These are phyloP conservation scores for Martes martes DNA, from an alignment of 2,113 vertebrate species.

Conservation along the genomic window DNA sequence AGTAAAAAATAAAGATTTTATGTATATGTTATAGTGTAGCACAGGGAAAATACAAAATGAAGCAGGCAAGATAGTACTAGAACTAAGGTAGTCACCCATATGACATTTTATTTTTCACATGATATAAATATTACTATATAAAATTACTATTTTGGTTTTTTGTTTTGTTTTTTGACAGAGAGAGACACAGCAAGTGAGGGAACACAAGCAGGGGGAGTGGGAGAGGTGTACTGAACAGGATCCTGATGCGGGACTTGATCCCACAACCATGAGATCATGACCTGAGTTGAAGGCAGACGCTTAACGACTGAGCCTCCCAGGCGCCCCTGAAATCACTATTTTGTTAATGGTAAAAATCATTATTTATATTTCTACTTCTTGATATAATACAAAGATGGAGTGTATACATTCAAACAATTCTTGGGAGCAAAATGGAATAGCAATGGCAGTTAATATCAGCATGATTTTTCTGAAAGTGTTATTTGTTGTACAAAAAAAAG, in stretches of 20 bases:
- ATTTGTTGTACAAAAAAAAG: neutral
- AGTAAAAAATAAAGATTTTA: neutral
- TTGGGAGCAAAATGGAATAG: neutral
- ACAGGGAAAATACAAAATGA: neutral
- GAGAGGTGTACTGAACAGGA: too few species aligned
- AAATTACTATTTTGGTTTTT: neutral
- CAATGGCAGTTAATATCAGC: neutral
- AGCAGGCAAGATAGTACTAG: neutral
- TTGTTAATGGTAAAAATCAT: neutral
- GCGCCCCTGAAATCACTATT: too few species aligned
- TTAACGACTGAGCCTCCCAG: too few species aligned
- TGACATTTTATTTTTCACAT: neutral
- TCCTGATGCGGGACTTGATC: too few species aligned
- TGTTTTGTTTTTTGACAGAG: too few species aligned
- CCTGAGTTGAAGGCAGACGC: too few species aligned
- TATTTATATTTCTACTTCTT: neutral
- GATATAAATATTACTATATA: neutral
- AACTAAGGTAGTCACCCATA: neutral
- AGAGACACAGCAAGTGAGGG: too few species aligned
- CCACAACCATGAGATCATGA: too few species aligned
- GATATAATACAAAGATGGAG: conserved; percentile 6
- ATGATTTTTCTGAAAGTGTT: neutral
- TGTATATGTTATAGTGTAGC: neutral
- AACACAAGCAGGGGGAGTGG: too few species aligned
- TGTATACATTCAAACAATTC: neutral